Evolutionary conservation across 2,113 vertebrate genomes (phyloP).

Genomic region (Apistogramma diplotaenia): DNA sequence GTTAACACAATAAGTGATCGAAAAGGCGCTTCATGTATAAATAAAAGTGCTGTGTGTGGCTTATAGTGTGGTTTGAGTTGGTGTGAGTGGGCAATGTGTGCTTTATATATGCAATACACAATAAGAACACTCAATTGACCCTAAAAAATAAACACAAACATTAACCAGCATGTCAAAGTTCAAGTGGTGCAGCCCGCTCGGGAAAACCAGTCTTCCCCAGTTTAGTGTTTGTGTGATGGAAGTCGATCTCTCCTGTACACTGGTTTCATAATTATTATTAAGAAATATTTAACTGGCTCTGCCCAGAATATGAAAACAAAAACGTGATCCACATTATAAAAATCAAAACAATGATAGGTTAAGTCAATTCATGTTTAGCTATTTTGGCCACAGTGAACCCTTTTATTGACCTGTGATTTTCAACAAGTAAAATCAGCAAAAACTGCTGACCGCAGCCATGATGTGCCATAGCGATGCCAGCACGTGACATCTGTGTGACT

Average conservation of each 20-base stretch:
- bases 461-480: background rate
- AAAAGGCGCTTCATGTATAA: background rate
- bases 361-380: background rate
- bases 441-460: background rate
- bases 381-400: background rate
- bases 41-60: background rate
- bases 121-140: background rate
- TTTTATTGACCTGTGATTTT: background rate
- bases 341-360: background rate
- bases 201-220: background rate
- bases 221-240: background rate
- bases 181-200: background rate
- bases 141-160: background rate
- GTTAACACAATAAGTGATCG: background rate
- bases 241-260: background rate
- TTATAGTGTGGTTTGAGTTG: background rate
- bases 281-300: background rate
- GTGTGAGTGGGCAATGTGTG: background rate
- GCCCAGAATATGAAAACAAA: background rate
- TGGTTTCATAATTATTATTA: background rate
- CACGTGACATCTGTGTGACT: background rate
- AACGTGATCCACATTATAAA: too few relatives aligned
- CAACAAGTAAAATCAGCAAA: background rate
- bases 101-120: background rate
- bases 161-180: background rate